Evolutionary conservation across 1,140 invertebrate species (phyloP).

Genomic region (Whitmania pigra): DNA sequence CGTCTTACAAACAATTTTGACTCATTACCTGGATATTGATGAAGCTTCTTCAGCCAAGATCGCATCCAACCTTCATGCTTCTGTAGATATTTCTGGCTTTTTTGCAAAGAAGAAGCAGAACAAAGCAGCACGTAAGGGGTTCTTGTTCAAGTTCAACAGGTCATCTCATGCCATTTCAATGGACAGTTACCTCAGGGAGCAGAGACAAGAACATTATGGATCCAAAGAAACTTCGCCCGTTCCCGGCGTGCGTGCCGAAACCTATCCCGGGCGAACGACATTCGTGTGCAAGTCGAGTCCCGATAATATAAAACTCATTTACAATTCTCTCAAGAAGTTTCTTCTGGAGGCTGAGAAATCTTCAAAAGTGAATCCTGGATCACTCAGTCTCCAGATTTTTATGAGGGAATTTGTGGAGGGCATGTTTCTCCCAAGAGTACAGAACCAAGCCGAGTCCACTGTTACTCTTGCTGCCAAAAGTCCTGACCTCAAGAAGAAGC

Average conservation of each 20-base stretch:
- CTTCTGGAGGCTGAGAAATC: conserved; percentile 62
- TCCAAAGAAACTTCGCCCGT: conserved; percentile 29
- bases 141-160: conserved; percentile 34
- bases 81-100: conserved; percentile 53
- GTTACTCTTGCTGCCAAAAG: neutral
- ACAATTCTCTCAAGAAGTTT: conserved; percentile 59
- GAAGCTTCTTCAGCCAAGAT: neutral
- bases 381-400: conserved; percentile 59
- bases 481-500: conserved; percentile 6
- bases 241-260: too few relatives aligned
- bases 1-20: neutral
- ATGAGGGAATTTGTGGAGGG: conserved; percentile 63
- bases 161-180: conserved; percentile 60
- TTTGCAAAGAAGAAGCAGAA: conserved; percentile 55
- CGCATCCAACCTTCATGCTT: conserved; percentile 20
- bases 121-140: conserved; percentile 43
- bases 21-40: neutral
- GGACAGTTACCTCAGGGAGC: conserved; percentile 54
- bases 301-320: conserved; percentile 63
- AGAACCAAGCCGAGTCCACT: neutral
- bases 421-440: conserved; percentile 40
- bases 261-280: conserved; percentile 9
- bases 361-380: conserved; percentile 51
- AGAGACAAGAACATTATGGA: conserved; percentile 35
- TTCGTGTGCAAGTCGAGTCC: conserved; percentile 58